Evolutionary conservation across 2,888 invertebrate genomes (phyloP).

Genomic region (Proisotoma minuta): DNA sequence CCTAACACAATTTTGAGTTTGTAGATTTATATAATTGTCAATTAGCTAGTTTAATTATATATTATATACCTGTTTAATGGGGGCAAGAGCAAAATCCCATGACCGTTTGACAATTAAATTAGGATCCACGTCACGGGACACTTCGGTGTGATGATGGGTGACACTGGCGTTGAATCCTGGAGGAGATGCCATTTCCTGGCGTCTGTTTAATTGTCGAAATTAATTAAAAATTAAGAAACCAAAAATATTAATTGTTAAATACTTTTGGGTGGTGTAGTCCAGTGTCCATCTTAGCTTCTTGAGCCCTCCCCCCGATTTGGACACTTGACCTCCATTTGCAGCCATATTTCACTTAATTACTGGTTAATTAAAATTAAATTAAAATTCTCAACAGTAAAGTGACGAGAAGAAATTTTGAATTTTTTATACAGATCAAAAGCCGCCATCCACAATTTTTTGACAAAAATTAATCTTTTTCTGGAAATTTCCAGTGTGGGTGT

Average conservation of each 20-base stretch:
- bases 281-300: slow-evolving; percentile 46
- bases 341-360: too few species aligned
- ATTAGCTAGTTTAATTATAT: slow-evolving; percentile 6
- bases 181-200: slow-evolving; percentile 61
- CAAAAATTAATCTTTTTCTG: too few species aligned
- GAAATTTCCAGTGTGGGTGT: too few species aligned
- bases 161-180: slow-evolving; percentile 73
- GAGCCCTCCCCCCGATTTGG: slow-evolving; percentile 24
- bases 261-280: slow-evolving; percentile 36
- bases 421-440: too few species aligned
- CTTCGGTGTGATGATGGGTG: slow-evolving; percentile 68
- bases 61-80: slow-evolving; percentile 74
- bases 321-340: too few species aligned
- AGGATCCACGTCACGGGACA: slow-evolving; percentile 74
- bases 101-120: slow-evolving; percentile 87
- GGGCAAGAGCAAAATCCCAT: slow-evolving; percentile 93
- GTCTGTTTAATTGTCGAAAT: too few species aligned
- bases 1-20: slow-evolving; percentile 49
- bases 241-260: too few species aligned
- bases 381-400: too few species aligned
- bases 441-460: too few species aligned
- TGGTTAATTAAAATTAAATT: too few species aligned
- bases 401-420: too few species aligned
- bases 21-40: slow-evolving; percentile 2
- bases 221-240: too few species aligned